Evolutionary conservation across 1,140 invertebrate species (phyloP).

Genomic region (Daktulosphaira vitifoliae): DNA sequence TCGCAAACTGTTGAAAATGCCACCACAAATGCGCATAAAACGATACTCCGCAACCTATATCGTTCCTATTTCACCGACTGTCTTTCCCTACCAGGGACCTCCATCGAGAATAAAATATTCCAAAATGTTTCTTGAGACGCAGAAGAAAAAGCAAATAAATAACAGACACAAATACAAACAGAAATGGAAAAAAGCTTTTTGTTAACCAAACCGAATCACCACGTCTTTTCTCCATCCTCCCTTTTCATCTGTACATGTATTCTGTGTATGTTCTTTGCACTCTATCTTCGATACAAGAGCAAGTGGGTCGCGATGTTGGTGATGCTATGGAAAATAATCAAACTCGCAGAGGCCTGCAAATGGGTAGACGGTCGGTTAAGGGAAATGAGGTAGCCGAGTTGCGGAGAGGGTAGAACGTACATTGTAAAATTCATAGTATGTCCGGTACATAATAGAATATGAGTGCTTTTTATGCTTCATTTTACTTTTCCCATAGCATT

Average conservation of each 20-base stretch:
- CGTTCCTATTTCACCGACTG: too few species aligned
- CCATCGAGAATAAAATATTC: too few species aligned
- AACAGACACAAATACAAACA: neutral
- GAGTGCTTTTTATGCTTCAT: conserved; percentile 18
- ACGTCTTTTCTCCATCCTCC: neutral
- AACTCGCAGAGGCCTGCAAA: neutral
- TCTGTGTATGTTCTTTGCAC: neutral
- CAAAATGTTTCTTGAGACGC: too few species aligned
- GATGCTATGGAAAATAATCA: conserved; percentile 23
- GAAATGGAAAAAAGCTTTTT: conserved; percentile 29
- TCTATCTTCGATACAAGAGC: neutral
- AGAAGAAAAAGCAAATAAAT: conserved; percentile 23
- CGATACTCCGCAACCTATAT: too few species aligned
- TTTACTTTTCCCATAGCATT: too few species aligned
- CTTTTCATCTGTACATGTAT: neutral
- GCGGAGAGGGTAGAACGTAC: neutral
- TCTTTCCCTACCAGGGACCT: too few species aligned
- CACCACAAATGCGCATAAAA: too few species aligned
- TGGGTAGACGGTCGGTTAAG: too few species aligned
- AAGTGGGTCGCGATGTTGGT: neutral
- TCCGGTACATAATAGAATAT: conserved; percentile 28
- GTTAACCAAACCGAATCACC: conserved; percentile 29
- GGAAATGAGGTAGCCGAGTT: too few species aligned
- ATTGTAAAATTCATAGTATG: neutral
- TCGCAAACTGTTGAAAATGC: too few species aligned